Percentiles rank a stretch among this genome's conserved stretches.
These are phyloP conservation scores for Melanocharis versteri DNA, from an alignment of 2,113 vertebrate species.

Conservation along the genomic window DNA sequence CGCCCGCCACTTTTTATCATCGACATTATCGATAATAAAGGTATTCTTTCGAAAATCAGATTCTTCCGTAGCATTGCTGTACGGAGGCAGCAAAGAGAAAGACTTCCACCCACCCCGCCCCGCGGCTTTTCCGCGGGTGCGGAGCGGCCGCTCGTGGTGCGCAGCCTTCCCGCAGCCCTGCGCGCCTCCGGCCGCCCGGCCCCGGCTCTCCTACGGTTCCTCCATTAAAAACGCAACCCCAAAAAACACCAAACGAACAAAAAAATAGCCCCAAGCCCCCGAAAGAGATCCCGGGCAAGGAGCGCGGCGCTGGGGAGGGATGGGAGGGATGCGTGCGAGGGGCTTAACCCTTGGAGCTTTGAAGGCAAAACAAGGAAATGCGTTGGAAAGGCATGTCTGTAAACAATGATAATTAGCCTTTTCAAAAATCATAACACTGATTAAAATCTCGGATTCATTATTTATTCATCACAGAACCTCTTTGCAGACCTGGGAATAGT, in stretches of 20 bases:
- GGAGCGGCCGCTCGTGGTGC: background rate
- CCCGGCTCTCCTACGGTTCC: background rate
- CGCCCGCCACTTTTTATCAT: background rate
- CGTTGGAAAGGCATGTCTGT: constrained; percentile 43
- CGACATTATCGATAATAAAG: background rate
- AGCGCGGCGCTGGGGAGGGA: background rate
- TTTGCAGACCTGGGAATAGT: constrained; percentile 70
- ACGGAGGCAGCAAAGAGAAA: background rate
- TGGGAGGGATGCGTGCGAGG: background rate
- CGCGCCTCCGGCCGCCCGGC: background rate
- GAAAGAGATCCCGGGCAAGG: background rate
- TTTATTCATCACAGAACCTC: constrained; percentile 76
- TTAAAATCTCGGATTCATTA: constrained; percentile 73
- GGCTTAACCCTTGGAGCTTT: constrained; percentile 53
- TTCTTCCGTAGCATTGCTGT: accelerated
- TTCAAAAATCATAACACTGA: constrained; percentile 72
- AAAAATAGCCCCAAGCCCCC: background rate
- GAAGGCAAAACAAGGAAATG: background rate
- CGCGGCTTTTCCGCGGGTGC: background rate
- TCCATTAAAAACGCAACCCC: background rate
- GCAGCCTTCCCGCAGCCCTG: background rate
- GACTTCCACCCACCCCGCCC: background rate
- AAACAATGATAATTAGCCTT: constrained; percentile 69
- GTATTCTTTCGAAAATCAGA: background rate
- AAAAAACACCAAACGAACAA: background rate